phyloP scores from a whole-genome alignment of 2,888 invertebrate species.

The Chydorus sphaericus region DNA sequence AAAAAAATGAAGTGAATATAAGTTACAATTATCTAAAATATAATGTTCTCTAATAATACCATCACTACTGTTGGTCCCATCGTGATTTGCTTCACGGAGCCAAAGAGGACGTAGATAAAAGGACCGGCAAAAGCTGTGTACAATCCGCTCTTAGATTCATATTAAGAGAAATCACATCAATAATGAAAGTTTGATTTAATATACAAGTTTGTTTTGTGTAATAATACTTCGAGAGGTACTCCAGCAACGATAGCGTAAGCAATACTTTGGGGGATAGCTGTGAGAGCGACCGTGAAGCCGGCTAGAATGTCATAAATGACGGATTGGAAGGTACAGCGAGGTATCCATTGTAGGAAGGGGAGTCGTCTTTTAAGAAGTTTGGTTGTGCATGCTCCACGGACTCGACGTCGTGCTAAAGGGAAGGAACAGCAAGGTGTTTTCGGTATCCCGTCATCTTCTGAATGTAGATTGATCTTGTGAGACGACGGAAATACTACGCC shows the following conservation, averaged over 20 bases:
- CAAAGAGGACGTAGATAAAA: conserved; percentile 77
- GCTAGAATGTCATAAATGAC: conserved; percentile 55
- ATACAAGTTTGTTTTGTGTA: background rate
- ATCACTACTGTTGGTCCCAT: conserved; percentile 89
- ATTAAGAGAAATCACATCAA: conserved; percentile 22
- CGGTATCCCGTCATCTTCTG: no score
- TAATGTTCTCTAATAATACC: no score
- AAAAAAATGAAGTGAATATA: no score
- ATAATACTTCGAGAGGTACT: conserved; percentile 51
- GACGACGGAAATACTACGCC: no score
- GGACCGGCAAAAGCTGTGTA: conserved; percentile 88
- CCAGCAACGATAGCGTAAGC: conserved; percentile 88
- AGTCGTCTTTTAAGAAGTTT: conserved; percentile 6
- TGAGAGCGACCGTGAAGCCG: conserved; percentile 80
- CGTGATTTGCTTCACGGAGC: conserved; percentile 83
- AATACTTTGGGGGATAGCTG: conserved; percentile 81
- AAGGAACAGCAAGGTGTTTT: background rate
- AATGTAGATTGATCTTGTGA: no score
- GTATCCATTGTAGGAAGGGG: conserved; percentile 12
- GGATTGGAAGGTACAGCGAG: conserved; percentile 4
- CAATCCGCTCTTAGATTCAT: conserved; percentile 81
- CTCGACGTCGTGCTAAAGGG: no score
- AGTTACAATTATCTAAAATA: no score
- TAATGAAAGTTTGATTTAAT: background rate
- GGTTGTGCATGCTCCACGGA: conserved; percentile 1